Conservation (phyloP, 2,113 vertebrate species). For the Galeopterus variegatus region DNA sequence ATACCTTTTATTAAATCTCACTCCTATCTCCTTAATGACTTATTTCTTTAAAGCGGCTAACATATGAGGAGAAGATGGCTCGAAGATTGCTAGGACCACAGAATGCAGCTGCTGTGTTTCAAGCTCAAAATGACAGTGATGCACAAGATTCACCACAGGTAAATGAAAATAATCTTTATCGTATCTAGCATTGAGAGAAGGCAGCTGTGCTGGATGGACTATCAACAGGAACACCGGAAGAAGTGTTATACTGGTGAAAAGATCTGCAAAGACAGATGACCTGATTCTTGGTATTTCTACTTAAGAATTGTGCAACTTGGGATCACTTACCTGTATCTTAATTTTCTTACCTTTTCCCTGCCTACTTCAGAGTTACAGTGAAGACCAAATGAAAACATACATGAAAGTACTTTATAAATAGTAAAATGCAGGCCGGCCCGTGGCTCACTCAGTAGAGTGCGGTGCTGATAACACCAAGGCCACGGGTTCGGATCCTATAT, state of each 20-base stretch:
- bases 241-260: not conserved
- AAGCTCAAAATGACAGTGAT: constrained; percentile 90
- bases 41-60: constrained; percentile 91
- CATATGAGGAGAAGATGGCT: constrained; percentile 98
- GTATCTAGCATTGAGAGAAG: not conserved
- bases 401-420: not conserved
- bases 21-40: not conserved
- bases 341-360: not conserved
- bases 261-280: not conserved
- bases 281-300: not conserved
- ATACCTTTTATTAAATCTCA: constrained; percentile 16
- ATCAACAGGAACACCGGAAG: not conserved
- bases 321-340: not conserved
- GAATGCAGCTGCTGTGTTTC: constrained; percentile 93
- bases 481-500: too few relatives aligned
- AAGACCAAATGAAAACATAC: constrained; percentile 16
- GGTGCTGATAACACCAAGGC: too few relatives aligned
- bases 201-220: not conserved
- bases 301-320: not conserved
- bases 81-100: constrained; percentile 96
- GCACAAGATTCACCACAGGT: constrained; percentile 92
- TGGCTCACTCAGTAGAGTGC: too few relatives aligned
- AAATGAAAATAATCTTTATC: constrained; percentile 71
- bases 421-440: too few relatives aligned
- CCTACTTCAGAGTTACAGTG: constrained; percentile 13